Base-by-base conservation (phyloP, 23 tunicate genomes). In the Clavelina lepadiformis region DNA sequence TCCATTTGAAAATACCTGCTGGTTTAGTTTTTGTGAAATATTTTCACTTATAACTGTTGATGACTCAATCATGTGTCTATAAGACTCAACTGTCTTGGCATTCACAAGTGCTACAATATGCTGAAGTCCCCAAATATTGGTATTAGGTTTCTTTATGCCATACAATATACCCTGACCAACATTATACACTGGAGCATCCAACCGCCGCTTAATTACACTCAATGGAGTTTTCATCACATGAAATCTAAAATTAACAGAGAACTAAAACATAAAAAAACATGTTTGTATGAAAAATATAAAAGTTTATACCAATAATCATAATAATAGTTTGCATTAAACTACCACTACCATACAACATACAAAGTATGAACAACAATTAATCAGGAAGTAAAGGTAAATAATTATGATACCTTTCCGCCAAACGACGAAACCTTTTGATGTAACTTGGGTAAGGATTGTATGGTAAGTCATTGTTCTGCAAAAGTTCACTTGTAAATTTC, bases 381-480 rank as follows among this genome's bases (percentile, higher is more conserved):
- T n/a, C n/a, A n/a, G n/a, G n/a, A n/a, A n/a, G n/a, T n/a, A n/a
- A n/a, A n/a, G n/a, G n/a, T n/a, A n/a, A n/a, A n/a, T n/a, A n/a
- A n/a, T n/a, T n/a, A n/a, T n/a, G n/a, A 15, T 37, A 84, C 74
- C 66, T 84, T 76, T 84, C 83, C 30, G 93, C 46, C 28, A 84
- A 25, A 35, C 65, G 52, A 20, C 72, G 27, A 63, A 76, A 76
- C 33, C 83, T 50, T 38, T 33, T 38, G 34, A 84, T 62, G 46
- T 56, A 84, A n/a, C 79, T 83, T 38, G 93, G 93, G 58, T 84
- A 84, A 15, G 93, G 93, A 76, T 84, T 84, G 72, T 84, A 84
- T 0, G 93, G 93, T 31, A 84, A 62, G 2, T 60, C 23, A 7
- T 76, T 54, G 18, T 61, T 71, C 63, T 63, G 78, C 3, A 84